Percentiles rank a stretch among this genome's conserved stretches.
Conservation (phyloP, 2,888 invertebrate species). For the Latrodectus hesperus region DNA sequence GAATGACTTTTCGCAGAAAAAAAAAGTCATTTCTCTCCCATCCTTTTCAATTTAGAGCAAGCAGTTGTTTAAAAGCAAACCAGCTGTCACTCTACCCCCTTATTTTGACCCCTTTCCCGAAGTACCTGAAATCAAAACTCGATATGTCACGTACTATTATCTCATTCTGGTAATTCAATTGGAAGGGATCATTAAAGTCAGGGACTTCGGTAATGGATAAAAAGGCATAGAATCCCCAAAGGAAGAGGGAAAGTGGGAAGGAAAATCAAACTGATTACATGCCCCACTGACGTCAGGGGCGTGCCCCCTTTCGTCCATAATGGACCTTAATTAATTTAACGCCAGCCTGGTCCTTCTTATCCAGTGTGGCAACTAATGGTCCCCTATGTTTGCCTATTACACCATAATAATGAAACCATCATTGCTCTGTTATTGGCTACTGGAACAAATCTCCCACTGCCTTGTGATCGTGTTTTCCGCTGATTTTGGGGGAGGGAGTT, state of each 20-base stretch:
- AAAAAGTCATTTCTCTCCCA: too few relatives aligned
- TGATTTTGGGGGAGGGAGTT: neutral
- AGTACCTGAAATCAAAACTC: neutral
- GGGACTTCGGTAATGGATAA: conserved; percentile 45
- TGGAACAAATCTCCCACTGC: neutral
- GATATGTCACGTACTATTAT: neutral
- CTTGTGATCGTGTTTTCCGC: neutral
- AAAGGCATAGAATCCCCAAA: conserved; percentile 33
- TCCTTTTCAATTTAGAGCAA: too few relatives aligned
- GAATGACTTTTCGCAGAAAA: too few relatives aligned
- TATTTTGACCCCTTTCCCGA: conserved; percentile 10
- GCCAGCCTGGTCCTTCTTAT: neutral
- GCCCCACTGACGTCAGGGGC: conserved; percentile 33
- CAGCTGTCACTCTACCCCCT: too few relatives aligned
- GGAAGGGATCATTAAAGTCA: conserved; percentile 51
- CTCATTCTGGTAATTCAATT: conserved; percentile 37
- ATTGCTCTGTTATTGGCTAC: conserved; percentile 37
- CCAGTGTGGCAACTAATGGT: conserved; percentile 34
- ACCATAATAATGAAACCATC: conserved; percentile 38
- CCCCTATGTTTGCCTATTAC: conserved; percentile 27
- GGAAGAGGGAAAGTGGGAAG: conserved; percentile 13
- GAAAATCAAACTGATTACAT: conserved; percentile 43
- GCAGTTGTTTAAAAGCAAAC: too few relatives aligned
- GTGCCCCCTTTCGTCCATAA: conserved; percentile 37
- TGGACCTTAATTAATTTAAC: conserved; percentile 65